Conservation (phyloP, 2,888 invertebrate species). For the Habrosyne pyritoides region DNA sequence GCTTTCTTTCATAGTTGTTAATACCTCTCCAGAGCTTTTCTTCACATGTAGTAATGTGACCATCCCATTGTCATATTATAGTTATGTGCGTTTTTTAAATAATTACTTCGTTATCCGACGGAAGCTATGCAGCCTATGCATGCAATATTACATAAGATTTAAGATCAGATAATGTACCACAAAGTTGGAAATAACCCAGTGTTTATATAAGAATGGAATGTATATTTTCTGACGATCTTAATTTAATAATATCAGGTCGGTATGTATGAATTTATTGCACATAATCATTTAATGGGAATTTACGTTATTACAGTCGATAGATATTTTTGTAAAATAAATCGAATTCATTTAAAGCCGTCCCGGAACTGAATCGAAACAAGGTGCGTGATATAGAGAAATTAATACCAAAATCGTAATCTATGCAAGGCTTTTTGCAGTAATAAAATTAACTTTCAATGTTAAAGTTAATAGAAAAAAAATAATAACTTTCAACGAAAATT, state of each 20-base stretch:
- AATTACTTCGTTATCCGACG: not conserved
- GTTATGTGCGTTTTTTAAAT: too few species aligned
- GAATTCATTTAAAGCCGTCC: not conserved
- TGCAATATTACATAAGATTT: not conserved
- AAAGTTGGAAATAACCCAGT: not conserved
- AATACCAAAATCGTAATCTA: not conserved
- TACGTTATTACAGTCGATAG: not conserved
- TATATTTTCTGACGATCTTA: not conserved
- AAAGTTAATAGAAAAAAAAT: not conserved
- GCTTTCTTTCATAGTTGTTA: too few species aligned
- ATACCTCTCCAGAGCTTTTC: too few species aligned
- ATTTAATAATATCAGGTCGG: not conserved
- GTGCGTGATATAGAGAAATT: not conserved
- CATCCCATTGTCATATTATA: too few species aligned
- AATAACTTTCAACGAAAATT: not conserved
- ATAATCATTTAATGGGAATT: not conserved
- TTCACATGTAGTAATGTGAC: too few species aligned
- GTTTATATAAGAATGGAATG: not conserved
- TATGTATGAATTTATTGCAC: not conserved
- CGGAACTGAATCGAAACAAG: not conserved
- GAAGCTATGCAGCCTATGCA: not conserved
- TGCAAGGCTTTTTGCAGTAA: not conserved
- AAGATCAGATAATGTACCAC: not conserved
- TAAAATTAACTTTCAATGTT: not conserved
- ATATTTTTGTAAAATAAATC: not conserved